phyloP scores from a whole-genome alignment of 2,797 vertebrate genomes.

The Molossus alvarezi region DNA sequence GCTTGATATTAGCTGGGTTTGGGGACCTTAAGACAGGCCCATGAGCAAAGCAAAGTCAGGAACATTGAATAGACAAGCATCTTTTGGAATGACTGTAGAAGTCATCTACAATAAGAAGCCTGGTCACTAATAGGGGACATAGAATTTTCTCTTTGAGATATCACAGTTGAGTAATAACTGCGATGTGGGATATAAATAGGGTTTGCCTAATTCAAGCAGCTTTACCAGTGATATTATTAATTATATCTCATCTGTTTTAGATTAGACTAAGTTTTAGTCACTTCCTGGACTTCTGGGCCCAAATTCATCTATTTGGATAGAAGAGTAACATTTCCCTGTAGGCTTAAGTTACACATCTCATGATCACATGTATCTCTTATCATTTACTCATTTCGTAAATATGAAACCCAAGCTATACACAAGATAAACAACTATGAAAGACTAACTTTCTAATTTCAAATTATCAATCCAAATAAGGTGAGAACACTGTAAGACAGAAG shows the following conservation, averaged over 20 bases:
- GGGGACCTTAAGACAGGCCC: neutral
- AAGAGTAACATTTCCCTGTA: neutral
- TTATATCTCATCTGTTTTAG: constrained; percentile 52
- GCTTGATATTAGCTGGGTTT: neutral
- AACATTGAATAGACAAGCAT: neutral
- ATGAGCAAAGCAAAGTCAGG: constrained; percentile 37
- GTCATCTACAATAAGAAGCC: neutral
- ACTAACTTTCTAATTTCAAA: constrained; percentile 62
- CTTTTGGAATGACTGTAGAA: neutral
- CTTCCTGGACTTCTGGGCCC: neutral
- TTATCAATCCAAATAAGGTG: neutral
- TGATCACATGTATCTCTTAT: constrained; percentile 44
- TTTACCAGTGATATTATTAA: constrained; percentile 50
- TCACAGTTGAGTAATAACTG: neutral
- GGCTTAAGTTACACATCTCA: neutral
- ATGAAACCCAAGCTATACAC: neutral
- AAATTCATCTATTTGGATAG: constrained; percentile 7
- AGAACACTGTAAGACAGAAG: neutral
- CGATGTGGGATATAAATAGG: neutral
- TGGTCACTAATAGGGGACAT: neutral
- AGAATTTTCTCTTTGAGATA: neutral
- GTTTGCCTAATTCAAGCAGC: constrained; percentile 57
- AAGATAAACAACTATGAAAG: constrained; percentile 37
- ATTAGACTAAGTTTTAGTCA: constrained; percentile 57
- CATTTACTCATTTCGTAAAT: constrained; percentile 1